Evolutionary conservation across 30 jellyfish, hydroid and myxozoan genomes (phyloP), one percentile per base, ranked within the genome.

Genomic region (Turritopsis dohrnii): DNA sequence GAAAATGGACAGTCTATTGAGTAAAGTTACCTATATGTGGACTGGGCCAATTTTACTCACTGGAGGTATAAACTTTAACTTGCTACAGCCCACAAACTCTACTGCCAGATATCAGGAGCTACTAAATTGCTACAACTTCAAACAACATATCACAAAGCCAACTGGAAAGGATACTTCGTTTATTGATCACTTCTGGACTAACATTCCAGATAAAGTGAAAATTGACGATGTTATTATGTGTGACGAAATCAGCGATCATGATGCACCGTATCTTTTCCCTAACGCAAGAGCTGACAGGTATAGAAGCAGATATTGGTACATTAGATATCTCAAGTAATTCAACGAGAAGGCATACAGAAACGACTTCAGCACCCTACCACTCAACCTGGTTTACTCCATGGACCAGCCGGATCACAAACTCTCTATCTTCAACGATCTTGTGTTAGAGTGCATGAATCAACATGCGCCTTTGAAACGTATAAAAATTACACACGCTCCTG

Each of bases 21-120:
- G 29, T 17, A 21, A 26, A 21, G 27, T 66, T 21, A 21, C 7
- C 9, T 66, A 21, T 66, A 26, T 66, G 29, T 66, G 76, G 76
- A 1, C 27, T 7, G 76, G 29, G 52, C 89, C 54, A 19, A 29
- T 85, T 18, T 77, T 85, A 20, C 65, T 80, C 29, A 41, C 96
- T 17, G 91, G 96, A 8, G 92, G 81, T 74, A 82, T 88, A 84
- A 88, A 88, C 52, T 81, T 88, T 74, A 88, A 85, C 53, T 75
- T 85, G 66, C 79, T 66, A 22, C 9, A n/a, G 5, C 16, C 27
- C 20, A 72, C 66, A 52, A 79, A 81, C 30, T 5, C 16, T 21
- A 66, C 17, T 66, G 26, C 87, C 19, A 74, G 24, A 41, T 86
- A 86, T 75, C 18, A 29, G 17, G 94, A 71, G 17, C 79, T 60